phyloP scores from a whole-genome alignment of 2,888 invertebrate genomes.

The Troglohyphantes excavatus region DNA sequence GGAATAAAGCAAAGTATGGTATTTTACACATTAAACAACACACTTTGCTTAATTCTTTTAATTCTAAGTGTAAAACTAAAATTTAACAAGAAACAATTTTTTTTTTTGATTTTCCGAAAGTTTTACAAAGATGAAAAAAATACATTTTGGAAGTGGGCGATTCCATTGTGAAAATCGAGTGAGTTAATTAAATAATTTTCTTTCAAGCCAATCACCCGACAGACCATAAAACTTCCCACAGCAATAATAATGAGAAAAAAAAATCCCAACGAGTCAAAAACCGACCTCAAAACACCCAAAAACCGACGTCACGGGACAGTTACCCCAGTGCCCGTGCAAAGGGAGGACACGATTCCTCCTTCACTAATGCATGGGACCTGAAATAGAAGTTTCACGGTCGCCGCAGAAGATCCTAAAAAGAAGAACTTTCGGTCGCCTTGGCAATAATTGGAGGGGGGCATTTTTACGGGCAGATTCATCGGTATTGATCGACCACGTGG shows the following conservation, averaged over 20 bases:
- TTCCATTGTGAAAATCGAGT: too few species aligned
- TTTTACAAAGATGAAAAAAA: too few species aligned
- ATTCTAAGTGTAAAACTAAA: too few species aligned
- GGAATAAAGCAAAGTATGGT: too few species aligned
- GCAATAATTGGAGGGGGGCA: slow-evolving; percentile 26
- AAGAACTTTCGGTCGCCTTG: slow-evolving; percentile 24
- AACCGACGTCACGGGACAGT: neutral
- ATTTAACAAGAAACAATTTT: too few species aligned
- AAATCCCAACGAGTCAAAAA: neutral
- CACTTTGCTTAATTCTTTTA: too few species aligned
- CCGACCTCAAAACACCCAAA: neutral
- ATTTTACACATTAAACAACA: too few species aligned
- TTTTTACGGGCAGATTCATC: slow-evolving; percentile 67
- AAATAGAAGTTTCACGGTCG: slow-evolving; percentile 2
- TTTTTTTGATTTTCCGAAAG: too few species aligned
- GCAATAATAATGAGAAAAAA: neutral
- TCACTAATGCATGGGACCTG: neutral
- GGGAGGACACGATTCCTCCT: neutral
- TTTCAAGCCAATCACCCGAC: too few species aligned
- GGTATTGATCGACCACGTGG: slow-evolving; percentile 35
- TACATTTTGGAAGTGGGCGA: too few species aligned
- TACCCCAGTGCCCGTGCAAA: neutral
- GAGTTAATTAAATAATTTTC: too few species aligned
- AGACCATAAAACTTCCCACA: too few species aligned
- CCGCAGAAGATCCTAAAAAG: neutral